Conservation (phyloP, 2,797 vertebrate genomes). For the Enteromius fasciolatus region DNA sequence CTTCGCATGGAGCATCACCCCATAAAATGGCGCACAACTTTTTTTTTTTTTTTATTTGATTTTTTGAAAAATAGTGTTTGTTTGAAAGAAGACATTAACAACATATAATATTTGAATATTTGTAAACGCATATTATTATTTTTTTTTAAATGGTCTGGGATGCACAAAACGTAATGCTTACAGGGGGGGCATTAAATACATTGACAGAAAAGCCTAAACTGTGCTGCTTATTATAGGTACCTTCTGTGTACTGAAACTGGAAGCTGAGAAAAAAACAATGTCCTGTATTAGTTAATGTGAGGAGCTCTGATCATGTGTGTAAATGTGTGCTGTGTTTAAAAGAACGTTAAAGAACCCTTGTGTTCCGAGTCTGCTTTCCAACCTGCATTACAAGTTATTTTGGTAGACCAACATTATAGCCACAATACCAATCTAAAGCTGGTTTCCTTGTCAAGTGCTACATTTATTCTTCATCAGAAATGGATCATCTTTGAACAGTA, state of each 20-base stretch:
- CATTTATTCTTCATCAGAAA: constrained; percentile 3
- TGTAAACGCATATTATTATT: constrained; percentile 43
- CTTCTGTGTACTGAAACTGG: constrained; percentile 36
- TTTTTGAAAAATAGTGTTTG: constrained; percentile 57
- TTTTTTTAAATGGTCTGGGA: constrained; percentile 34
- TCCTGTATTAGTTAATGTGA: constrained; percentile 35
- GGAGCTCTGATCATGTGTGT: constrained; percentile 50
- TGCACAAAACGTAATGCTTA: constrained; percentile 28
- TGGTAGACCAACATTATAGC: not conserved
- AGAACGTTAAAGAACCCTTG: constrained; percentile 47
- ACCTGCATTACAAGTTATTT: constrained; percentile 38
- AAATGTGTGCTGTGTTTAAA: constrained; percentile 53
- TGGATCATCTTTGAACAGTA: not conserved
- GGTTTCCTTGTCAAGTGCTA: not conserved
- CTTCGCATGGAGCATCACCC: constrained; percentile 77
- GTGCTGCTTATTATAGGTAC: constrained; percentile 14
- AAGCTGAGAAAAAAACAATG: constrained; percentile 12
- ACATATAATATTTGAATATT: not conserved
- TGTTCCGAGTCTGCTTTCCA: constrained; percentile 54
- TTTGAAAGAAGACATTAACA: constrained; percentile 45
- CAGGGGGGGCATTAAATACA: not conserved
- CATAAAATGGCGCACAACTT: constrained; percentile 76
- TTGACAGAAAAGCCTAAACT: constrained; percentile 11
- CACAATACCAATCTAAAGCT: not conserved
- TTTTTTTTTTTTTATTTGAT: constrained; percentile 46